A percentile compares a stretch with the other conserved stretches of the same genome.
Conservation (phyloP, 2,797 vertebrate species). For the Pantherophis alleghaniensis region DNA sequence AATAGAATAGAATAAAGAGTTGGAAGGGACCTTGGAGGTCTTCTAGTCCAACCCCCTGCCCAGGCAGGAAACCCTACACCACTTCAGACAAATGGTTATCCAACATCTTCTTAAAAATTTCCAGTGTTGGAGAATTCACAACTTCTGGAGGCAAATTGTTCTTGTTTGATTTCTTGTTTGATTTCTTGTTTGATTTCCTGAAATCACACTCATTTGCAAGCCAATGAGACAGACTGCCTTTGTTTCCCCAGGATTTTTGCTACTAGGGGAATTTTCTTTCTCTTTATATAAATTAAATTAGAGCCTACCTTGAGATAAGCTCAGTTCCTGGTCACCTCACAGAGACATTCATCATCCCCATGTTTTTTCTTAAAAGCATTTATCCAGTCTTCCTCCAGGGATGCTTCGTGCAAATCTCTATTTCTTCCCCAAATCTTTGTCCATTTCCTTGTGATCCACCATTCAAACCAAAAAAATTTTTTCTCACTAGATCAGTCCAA, state of each 20-base stretch:
- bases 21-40: no score
- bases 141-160: no score
- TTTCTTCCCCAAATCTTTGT: background rate
- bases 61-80: no score
- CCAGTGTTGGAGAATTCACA: no score
- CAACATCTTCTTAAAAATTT: no score
- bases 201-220: background rate
- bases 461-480: background rate
- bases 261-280: background rate
- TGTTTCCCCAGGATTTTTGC: background rate
- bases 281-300: background rate
- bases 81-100: no score
- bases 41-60: no score
- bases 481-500: background rate
- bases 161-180: background rate
- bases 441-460: background rate
- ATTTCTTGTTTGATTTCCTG: background rate
- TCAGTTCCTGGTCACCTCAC: background rate
- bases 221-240: background rate
- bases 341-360: background rate
- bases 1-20: no score
- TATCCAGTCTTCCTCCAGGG: background rate
- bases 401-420: background rate
- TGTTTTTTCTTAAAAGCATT: background rate
- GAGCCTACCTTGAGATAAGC: background rate